These are phyloP conservation scores for Elaeidobius kamerunicus DNA, from an alignment of 2,888 invertebrate genomes.

Conservation along the genomic window DNA sequence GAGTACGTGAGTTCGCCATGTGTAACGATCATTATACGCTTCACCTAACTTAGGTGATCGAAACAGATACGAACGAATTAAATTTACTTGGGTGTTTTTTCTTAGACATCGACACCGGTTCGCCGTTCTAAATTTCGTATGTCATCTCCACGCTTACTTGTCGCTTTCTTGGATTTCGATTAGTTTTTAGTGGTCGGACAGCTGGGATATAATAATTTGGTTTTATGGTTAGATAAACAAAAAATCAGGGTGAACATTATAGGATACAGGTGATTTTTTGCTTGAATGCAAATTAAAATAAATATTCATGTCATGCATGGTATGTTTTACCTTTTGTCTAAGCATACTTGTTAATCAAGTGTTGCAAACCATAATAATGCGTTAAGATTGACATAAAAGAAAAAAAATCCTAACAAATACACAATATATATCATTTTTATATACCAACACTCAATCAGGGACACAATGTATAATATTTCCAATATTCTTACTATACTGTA, in stretches of 20 bases:
- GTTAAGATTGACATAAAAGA: too few species aligned
- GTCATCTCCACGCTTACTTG: slow-evolving; percentile 29
- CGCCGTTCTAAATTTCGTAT: slow-evolving; percentile 29
- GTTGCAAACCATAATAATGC: background rate
- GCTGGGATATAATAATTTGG: slow-evolving; percentile 30
- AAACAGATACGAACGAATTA: slow-evolving; percentile 30
- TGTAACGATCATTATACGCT: slow-evolving; percentile 47
- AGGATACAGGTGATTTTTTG: slow-evolving; percentile 31
- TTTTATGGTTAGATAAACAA: slow-evolving; percentile 32
- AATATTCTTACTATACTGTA: too few species aligned
- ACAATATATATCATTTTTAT: too few species aligned
- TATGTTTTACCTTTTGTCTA: too few species aligned
- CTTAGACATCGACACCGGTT: slow-evolving; percentile 16
- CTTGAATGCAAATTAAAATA: slow-evolving; percentile 25
- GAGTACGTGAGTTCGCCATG: slow-evolving; percentile 41
- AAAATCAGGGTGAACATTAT: slow-evolving; percentile 26
- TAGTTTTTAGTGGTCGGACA: slow-evolving; percentile 30
- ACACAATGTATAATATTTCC: too few species aligned
- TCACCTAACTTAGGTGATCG: slow-evolving; percentile 35
- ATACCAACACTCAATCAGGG: too few species aligned
- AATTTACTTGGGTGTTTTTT: slow-evolving; percentile 26
- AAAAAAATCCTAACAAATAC: too few species aligned
- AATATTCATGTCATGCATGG: slow-evolving; percentile 24
- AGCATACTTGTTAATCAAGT: slow-evolving; percentile 6
- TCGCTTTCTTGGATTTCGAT: slow-evolving; percentile 32